Evolutionary conservation across 1,140 invertebrate genomes (phyloP).

Genomic region (Zaprionus taronus): DNA sequence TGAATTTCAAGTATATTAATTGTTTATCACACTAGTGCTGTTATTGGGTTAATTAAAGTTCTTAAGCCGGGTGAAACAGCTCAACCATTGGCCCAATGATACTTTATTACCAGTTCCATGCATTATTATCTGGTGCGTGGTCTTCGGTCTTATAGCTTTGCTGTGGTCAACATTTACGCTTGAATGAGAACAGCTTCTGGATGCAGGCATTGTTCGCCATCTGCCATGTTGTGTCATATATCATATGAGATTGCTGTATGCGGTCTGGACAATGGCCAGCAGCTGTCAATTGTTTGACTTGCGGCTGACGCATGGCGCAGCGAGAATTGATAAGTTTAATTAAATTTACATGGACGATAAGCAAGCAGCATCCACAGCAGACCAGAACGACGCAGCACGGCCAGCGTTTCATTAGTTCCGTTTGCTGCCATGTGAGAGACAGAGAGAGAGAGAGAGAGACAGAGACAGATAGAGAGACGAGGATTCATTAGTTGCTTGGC

Average conservation of each 20-base stretch:
- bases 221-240: conserved; percentile 27
- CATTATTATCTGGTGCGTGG: conserved; percentile 11
- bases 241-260: conserved; percentile 23
- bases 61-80: background rate
- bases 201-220: conserved; percentile 17
- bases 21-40: background rate
- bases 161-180: conserved; percentile 24
- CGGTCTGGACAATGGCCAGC: conserved; percentile 31
- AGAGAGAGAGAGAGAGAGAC: background rate
- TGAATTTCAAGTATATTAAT: background rate
- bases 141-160: background rate
- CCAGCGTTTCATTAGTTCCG: conserved; percentile 35
- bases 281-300: conserved; percentile 55
- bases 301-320: conserved; percentile 24
- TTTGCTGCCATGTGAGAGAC: background rate
- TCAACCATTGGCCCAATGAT: background rate
- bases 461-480: background rate
- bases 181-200: conserved; percentile 17
- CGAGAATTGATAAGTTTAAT: conserved; percentile 54
- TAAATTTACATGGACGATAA: conserved; percentile 48
- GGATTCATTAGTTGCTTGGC: conserved; percentile 40
- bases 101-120: conserved; percentile 14
- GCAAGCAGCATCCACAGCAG: conserved; percentile 1
- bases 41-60: background rate
- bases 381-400: background rate